Evolutionary conservation across 2,797 vertebrate genomes (phyloP).

Genomic region (Denticeps clupeoides): DNA sequence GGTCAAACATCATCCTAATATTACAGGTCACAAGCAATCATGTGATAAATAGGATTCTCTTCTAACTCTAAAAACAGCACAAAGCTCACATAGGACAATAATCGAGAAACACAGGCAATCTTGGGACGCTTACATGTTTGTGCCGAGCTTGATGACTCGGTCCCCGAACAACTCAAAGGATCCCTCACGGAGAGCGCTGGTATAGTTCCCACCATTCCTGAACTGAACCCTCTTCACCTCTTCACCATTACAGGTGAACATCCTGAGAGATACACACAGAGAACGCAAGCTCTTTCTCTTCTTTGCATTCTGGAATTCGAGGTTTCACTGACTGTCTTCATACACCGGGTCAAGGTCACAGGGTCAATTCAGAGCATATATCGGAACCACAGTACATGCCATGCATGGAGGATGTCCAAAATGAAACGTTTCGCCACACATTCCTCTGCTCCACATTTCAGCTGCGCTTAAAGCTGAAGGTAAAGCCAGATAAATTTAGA

Average conservation of each 20-base stretch:
- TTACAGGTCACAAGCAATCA: no score
- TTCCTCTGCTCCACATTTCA: constrained; percentile 12
- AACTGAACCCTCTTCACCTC: constrained; percentile 73
- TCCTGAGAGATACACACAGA: constrained; percentile 48
- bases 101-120: background rate
- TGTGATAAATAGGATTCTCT: no score
- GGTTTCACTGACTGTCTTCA: no score
- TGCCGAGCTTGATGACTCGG: constrained; percentile 85
- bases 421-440: constrained; percentile 4
- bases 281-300: no score
- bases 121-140: constrained; percentile 78
- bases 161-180: constrained; percentile 91
- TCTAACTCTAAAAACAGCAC: no score
- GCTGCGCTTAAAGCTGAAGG: constrained; percentile 25
- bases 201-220: constrained; percentile 71
- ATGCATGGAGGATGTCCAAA: no score
- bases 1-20: background rate
- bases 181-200: constrained; percentile 69
- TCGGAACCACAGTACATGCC: background rate
- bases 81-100: no score
- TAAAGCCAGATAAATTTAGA: constrained; percentile 39
- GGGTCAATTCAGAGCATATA: background rate
- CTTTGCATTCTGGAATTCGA: no score
- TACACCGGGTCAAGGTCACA: no score
- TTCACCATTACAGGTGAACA: constrained; percentile 74